Evolutionary conservation across 2,797 vertebrate genomes (phyloP), one percentile per base, ranked within the genome.

Genomic region (Danio choprae): DNA sequence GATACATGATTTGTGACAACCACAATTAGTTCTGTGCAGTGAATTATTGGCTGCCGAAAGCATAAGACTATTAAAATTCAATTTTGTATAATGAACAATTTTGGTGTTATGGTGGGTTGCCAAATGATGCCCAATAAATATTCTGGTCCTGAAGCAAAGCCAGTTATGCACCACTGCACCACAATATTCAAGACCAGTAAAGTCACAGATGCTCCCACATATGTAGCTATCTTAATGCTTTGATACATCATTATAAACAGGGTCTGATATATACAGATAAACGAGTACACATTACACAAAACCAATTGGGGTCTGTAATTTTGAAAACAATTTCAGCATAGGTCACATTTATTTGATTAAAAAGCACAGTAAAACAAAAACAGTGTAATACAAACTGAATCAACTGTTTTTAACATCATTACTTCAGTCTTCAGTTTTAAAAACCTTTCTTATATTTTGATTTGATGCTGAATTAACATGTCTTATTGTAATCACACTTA

Each of bases 41-140:
- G 20, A 73, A n/a, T 73, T 59, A 73, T 73, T 73, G 20, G 13
- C 55, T 73, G 70, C 70, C 70, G 41, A 59, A 73, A 73, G 70
- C 70, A 73, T 58, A 41, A n/a, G 43, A 29, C 20, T 53, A 59
- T 59, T 73, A 41, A 59, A 73, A 73, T 59, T 36, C 5, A 73
- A 73, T 73, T 73, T 29, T 4, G 6, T 44, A 73, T 59, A 73
- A 73, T 73, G 70, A 73, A 73, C 13, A 73, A 73, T 44, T 73
- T 73, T 46, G 41, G 70, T 73, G 70, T 10, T 73, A 20, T 73
- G 70, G 70, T 73, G 55, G 8, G 13, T n/a, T 59, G 20, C 70
- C 70, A 73, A 73, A 73, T 73, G 13, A 44, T 46, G 18, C 41
- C 40, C 70, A 72, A 72, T 72, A 72, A 72, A 58, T 58, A 58